These are phyloP conservation scores for Catamblyrhynchus diadema DNA, from an alignment of 2,797 vertebrate species.

Conservation along the genomic window DNA sequence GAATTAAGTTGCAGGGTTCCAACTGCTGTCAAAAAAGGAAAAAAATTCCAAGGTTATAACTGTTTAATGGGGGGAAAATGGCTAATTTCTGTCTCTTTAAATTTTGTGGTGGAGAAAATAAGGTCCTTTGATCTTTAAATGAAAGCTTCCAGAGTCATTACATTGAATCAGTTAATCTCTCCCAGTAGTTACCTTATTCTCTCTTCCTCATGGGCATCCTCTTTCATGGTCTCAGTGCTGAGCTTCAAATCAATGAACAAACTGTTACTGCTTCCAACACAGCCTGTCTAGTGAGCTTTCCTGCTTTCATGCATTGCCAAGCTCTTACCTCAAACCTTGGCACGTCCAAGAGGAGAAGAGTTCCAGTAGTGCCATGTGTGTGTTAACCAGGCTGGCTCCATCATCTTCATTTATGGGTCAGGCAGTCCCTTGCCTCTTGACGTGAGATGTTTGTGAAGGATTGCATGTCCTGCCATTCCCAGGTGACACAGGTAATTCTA, in stretches of 20 bases:
- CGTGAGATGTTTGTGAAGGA: background rate
- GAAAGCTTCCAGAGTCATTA: constrained; percentile 67
- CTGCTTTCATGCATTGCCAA: constrained; percentile 67
- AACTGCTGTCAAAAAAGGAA: background rate
- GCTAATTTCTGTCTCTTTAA: constrained; percentile 63
- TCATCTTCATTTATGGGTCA: background rate
- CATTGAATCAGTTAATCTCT: constrained; percentile 67
- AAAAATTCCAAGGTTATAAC: constrained; percentile 44
- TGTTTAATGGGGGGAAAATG: constrained; percentile 48
- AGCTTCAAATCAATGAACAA: constrained; percentile 71
- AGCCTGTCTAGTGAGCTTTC: constrained; percentile 46
- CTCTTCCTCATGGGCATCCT: constrained; percentile 59
- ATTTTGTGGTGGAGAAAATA: constrained; percentile 67
- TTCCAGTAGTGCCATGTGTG: background rate
- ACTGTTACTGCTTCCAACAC: constrained; percentile 48
- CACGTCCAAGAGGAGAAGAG: constrained; percentile 1
- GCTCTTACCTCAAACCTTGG: constrained; percentile 58
- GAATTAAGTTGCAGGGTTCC: constrained; percentile 17
- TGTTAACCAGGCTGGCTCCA: background rate
- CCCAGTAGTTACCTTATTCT: constrained; percentile 65
- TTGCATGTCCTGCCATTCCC: background rate
- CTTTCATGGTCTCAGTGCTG: constrained; percentile 61
- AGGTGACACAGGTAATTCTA: background rate
- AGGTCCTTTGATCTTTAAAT: constrained; percentile 67
- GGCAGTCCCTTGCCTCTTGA: background rate